phyloP scores from a whole-genome alignment of 2,797 vertebrate species.

The Coregonus suidteri region DNA sequence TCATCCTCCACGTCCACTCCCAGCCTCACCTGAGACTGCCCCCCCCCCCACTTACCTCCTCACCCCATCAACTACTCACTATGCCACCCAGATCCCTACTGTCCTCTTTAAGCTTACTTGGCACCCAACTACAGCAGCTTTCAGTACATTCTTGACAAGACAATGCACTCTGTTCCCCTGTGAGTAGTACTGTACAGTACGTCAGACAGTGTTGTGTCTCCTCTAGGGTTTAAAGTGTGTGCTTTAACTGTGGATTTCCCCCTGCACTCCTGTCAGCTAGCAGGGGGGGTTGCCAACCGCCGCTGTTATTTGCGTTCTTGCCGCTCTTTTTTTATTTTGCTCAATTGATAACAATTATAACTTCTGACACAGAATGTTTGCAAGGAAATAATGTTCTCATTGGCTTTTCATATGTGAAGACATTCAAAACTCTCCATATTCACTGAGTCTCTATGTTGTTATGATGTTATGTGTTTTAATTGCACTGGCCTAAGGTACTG shows the following conservation, averaged over 20 bases:
- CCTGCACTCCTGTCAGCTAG: constrained; percentile 4
- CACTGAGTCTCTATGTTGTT: neutral
- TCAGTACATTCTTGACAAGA: neutral
- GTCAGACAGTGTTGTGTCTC: constrained; percentile 26
- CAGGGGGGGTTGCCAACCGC: constrained; percentile 17
- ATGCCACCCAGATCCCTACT: neutral
- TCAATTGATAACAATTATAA: neutral
- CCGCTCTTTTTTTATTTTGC: neutral
- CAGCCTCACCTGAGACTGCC: neutral
- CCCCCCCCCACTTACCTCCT: neutral
- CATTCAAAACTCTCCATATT: neutral
- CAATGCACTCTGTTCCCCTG: neutral
- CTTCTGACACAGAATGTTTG: neutral
- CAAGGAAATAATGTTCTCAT: neutral
- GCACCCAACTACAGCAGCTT: neutral
- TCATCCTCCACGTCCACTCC: neutral
- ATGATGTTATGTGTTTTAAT: neutral
- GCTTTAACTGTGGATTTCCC: constrained; percentile 2
- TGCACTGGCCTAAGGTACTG: too few species aligned
- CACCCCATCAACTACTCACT: too few species aligned
- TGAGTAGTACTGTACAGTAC: neutral
- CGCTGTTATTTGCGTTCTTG: constrained; percentile 7
- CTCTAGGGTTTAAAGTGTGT: constrained; percentile 11
- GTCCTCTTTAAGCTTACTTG: neutral
- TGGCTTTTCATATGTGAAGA: neutral